Base-by-base conservation (phyloP, 2,888 invertebrate genomes). In the Coenonympha arcania region DNA sequence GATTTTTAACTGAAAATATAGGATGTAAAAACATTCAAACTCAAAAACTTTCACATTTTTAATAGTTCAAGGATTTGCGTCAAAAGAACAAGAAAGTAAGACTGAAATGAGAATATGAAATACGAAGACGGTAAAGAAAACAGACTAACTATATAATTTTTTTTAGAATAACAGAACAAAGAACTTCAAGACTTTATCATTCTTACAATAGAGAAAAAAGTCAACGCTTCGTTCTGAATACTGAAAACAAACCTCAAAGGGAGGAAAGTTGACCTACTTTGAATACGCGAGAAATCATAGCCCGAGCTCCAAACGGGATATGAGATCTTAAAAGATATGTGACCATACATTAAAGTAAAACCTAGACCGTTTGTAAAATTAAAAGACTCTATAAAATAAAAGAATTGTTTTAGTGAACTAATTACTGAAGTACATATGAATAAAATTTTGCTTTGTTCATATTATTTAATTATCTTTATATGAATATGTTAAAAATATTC, bases 201-300 rank as follows among this genome's bases (percentile, higher is more conserved):
- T 33, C 40, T 33, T 49, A 52, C 52, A 51, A 54, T 42, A 15
- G 20, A 55, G 48, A 24, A 52, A 55, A 52, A 24, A 52, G 42
- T 46, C 45, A 52, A 40, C 26, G 40, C 41, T 31, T 43, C 41
- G 34, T 31, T 49, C 31, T 54, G 48, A 51, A 54, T 54, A 46
- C 41, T 16, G 36, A 39, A 31, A 37, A 48, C 45, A 39, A 46
- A 51, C 48, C 48, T 48, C 52, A 40, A 54, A 52, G 50, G 15
- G 40, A 48, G 41, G 49, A 58, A 60, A 62, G 62, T 61, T 62
- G 60, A 50, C 59, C 61, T 55, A 62, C 62, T 68, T 66, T 54
- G 50, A 56, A 52, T 51, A 58, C 54, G 49, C 49, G 59, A 56
- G 54, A 58, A 57, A 56, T 53, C 54, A 50, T 46, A 24, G 15